Evolutionary conservation across 2,888 invertebrate genomes (phyloP), one percentile per base, ranked within the genome.

Genomic region (Brachypalpus laphriformis): DNA sequence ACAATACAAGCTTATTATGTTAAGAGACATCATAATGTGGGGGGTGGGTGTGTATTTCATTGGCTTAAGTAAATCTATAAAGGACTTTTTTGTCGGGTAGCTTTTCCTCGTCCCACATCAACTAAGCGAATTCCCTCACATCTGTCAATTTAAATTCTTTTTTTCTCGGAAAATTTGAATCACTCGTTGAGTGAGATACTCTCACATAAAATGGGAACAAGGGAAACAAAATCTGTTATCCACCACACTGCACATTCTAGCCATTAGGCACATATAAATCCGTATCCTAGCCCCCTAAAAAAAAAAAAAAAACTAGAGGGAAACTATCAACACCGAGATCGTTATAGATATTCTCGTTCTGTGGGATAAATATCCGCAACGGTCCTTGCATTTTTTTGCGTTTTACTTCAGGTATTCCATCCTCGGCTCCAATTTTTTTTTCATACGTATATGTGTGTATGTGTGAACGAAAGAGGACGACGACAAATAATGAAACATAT

Each of bases 401-500:
- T 83, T 34, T 54, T 51, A 20, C 80, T 75, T 71, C 56, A 61
- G 80, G 74, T 75, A 81, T 81, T 83, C 49, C 66, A 66, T 68
- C 54, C 54, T 47, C 18, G 49, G 66, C 8, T 45, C 25, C 59
- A 28, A 45, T 47, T 34, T 34, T 34, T 34, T 8, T 34, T 31
- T 31, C 6, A 4, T 31, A n/a, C 25, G n/a, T 31, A 42, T 28
- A 47, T 54, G 45, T 22, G 54, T 16, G 49, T 9, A 31, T 28
- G 16, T 25, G 45, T 8, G 42, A 3, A 3, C 25, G 28, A 28
- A 47, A 20, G n/a, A 34, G 22, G 42, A 51, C 66, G 61, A 54
- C 68, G 61, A 47, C 74, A 83, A 72, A 83, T 83, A 80, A 83
- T 75, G 75, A 75, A 83, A 70, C 80, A 57, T 54, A 82, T 49